Percentiles rank a stretch among this genome's conserved stretches.
Evolutionary conservation across 2,888 invertebrate species (phyloP).

Genomic region (Endomychus coccineus): DNA sequence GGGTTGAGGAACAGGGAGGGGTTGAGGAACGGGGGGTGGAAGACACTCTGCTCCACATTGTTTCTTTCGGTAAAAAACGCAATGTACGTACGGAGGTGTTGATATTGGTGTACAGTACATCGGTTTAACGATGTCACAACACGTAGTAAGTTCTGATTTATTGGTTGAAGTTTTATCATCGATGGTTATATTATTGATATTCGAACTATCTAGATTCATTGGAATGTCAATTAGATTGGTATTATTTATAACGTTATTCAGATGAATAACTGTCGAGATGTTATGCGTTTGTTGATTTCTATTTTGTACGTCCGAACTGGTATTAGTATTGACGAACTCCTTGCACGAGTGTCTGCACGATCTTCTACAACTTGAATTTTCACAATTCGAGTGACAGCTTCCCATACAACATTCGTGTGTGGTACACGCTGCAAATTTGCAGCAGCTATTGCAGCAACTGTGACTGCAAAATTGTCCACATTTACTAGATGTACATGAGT

Average conservation of each 20-base stretch:
- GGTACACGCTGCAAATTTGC: conserved; percentile 4
- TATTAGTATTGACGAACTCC: conserved; percentile 1
- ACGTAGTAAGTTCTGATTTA: neutral
- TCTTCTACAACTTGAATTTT: conserved; percentile 4
- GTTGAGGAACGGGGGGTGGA: too few species aligned
- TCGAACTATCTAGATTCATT: neutral
- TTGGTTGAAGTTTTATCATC: neutral
- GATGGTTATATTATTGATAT: conserved; percentile 1
- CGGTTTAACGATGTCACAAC: neutral
- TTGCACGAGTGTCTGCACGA: conserved; percentile 6
- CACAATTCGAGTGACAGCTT: conserved; percentile 4
- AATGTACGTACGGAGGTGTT: neutral
- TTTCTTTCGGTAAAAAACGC: neutral
- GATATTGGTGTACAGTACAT: neutral
- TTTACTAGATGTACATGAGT: neutral
- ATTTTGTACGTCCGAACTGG: neutral
- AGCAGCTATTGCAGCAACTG: conserved; percentile 2
- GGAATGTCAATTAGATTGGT: conserved; percentile 1
- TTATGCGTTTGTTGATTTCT: conserved; percentile 2
- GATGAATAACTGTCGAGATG: conserved; percentile 4
- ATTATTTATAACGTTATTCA: conserved; percentile 3
- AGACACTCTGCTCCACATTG: neutral
- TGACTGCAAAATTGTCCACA: neutral
- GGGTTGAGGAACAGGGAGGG: too few species aligned
- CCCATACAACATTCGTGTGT: conserved; percentile 5